Conservation (phyloP, 2,113 vertebrate genomes). For the Lagopus muta region DNA sequence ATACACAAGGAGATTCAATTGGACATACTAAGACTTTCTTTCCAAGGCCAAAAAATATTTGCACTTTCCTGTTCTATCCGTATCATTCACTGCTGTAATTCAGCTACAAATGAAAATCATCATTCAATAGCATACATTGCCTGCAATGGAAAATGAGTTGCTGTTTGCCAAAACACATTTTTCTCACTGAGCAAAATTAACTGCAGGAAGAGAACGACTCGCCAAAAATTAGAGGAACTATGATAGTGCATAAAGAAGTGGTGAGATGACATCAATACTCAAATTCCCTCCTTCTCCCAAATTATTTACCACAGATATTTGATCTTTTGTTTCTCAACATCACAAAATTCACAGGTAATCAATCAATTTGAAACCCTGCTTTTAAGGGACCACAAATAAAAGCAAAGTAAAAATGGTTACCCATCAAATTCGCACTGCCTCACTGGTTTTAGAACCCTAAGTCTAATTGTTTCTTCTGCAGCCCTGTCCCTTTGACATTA, state of each 20-base stretch:
- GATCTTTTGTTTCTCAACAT: background rate
- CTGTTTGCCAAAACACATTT: background rate
- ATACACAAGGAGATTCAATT: background rate
- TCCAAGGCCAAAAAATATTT: background rate
- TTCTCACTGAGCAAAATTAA: background rate
- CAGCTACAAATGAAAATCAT: background rate
- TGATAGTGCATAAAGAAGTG: background rate
- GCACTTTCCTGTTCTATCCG: background rate
- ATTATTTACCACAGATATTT: background rate
- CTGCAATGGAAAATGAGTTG: background rate
- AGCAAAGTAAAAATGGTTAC: background rate
- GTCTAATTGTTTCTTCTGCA: background rate
- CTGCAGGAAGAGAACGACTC: background rate
- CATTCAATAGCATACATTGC: background rate
- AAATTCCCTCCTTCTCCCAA: background rate
- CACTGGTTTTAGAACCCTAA: rapidly evolving
- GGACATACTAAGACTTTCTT: background rate
- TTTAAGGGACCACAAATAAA: background rate
- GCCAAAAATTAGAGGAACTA: background rate
- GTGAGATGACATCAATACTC: background rate
- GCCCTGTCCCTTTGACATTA: background rate
- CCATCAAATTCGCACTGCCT: background rate
- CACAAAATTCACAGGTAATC: background rate
- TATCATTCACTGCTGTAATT: background rate
- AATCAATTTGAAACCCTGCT: background rate